Base-by-base conservation (phyloP, 2,113 vertebrate species). In the Xiphias gladius region DNA sequence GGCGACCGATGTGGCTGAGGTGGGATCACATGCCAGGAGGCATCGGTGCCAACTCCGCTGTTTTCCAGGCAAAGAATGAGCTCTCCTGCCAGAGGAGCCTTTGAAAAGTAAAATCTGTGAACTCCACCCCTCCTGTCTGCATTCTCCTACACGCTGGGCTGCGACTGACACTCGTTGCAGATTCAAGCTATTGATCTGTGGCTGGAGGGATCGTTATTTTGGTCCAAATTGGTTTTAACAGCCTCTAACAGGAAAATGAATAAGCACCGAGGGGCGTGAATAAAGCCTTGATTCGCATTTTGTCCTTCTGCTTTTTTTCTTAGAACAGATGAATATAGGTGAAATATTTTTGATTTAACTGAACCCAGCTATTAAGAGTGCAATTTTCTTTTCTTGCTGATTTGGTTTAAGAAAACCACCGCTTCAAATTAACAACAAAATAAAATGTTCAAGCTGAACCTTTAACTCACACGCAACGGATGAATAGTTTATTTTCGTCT, bases 61-160 rank as follows among this genome's bases (percentile, higher is more conserved):
- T 83, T 80, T 81, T 57, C 73, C 86, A 46, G 57, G 73, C 81
- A 88, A 58, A 85, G 84, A 88, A 52, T 87, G 90, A 88, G 90
- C 87, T 87, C 43, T 63, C 78, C 70, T 86, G 61, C 76, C 84
- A 61, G 79, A 85, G 89, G 80, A 82, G 88, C 87, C 78, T 73
- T 76, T 37, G 86, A 79, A 93, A 95, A 95, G 93, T 95, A 87
- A 85, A 85, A 89, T 89, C 89, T 85, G 82, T 72, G 86, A 95
- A 94, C 95, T 95, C 95, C 95, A 88, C 94, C 94, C 94, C 86
- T 89, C 91, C 87, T 68, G 73, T 37, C 87, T 86, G 91, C 92
- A 94, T 94, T 94, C 89, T 93, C 89, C 74, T 85, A 92, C 93
- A 91, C 24, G 80, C 76, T 46, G 52, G 65, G 70, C 83, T 88